These are phyloP conservation scores for Himalopsyche kuldschensis DNA, from an alignment of 2,888 invertebrate species.

Conservation along the genomic window DNA sequence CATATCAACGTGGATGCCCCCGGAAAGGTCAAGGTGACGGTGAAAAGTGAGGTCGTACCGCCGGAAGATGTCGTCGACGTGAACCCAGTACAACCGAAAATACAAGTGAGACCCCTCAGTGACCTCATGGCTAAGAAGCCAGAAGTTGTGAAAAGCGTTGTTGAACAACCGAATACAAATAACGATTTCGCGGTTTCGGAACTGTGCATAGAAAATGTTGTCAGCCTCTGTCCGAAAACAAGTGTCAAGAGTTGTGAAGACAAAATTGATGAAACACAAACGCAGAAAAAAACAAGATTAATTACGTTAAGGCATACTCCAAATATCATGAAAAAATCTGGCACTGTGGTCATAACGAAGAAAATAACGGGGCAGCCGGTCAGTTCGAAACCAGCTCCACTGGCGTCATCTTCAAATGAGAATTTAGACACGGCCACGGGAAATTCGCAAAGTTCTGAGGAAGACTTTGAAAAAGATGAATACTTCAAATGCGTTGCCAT, in stretches of 20 bases:
- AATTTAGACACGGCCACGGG: too few relatives aligned
- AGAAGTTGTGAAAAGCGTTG: not conserved
- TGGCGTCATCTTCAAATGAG: not conserved
- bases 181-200: conserved; percentile 3
- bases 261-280: too few relatives aligned
- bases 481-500: not conserved
- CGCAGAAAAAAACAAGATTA: not conserved
- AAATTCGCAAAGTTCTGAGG: not conserved
- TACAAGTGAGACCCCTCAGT: conserved; percentile 46
- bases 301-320: not conserved
- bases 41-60: not conserved
- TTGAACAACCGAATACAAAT: not conserved
- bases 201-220: conserved; percentile 57
- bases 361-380: not conserved
- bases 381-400: not conserved
- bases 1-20: conserved; percentile 44
- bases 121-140: conserved; percentile 49
- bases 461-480: not conserved
- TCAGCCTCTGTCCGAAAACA: conserved; percentile 53
- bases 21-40: too few relatives aligned
- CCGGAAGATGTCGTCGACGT: not conserved
- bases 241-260: not conserved
- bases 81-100: conserved; percentile 39
- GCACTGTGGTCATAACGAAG: not conserved
- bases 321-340: not conserved